A percentile compares a stretch with the other conserved stretches of the same genome.
These are phyloP conservation scores for Sycobia sp. DNA, from an alignment of 1,140 invertebrate species.

Conservation along the genomic window DNA sequence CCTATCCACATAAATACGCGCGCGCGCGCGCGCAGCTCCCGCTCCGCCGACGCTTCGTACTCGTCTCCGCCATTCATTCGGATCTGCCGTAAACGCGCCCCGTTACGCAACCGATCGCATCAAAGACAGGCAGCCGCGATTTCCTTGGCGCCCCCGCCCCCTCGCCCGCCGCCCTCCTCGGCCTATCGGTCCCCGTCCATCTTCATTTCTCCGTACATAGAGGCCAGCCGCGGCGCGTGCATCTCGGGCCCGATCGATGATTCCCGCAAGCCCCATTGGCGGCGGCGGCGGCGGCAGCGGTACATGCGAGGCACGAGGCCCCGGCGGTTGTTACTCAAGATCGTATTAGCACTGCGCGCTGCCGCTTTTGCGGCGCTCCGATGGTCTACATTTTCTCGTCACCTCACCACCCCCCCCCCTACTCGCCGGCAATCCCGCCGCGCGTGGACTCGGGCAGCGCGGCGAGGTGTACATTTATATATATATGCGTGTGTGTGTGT, in stretches of 20 bases:
- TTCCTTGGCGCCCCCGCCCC: not conserved
- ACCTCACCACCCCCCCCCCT: too few species aligned
- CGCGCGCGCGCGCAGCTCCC: too few species aligned
- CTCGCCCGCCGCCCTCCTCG: not conserved
- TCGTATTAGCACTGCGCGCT: not conserved
- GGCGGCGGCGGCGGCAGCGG: not conserved
- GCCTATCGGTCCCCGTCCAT: not conserved
- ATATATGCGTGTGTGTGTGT: too few species aligned
- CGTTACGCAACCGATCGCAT: not conserved
- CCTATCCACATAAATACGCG: too few species aligned
- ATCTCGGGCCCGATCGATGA: not conserved
- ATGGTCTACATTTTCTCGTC: not conserved
- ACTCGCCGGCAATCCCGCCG: not conserved
- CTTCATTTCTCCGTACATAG: not conserved
- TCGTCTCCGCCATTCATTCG: too few species aligned
- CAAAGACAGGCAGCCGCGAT: not conserved
- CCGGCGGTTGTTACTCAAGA: not conserved
- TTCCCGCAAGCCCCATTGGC: too few species aligned
- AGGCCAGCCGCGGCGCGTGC: not conserved
- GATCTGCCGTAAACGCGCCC: too few species aligned
- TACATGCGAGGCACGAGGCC: not conserved
- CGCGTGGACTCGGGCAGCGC: slow-evolving; percentile 11
- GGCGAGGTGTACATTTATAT: too few species aligned
- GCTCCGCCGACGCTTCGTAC: too few species aligned
- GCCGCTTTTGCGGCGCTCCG: too few species aligned